phyloP scores from a whole-genome alignment of 2,113 vertebrate genomes.

The Seriola dumerili region DNA sequence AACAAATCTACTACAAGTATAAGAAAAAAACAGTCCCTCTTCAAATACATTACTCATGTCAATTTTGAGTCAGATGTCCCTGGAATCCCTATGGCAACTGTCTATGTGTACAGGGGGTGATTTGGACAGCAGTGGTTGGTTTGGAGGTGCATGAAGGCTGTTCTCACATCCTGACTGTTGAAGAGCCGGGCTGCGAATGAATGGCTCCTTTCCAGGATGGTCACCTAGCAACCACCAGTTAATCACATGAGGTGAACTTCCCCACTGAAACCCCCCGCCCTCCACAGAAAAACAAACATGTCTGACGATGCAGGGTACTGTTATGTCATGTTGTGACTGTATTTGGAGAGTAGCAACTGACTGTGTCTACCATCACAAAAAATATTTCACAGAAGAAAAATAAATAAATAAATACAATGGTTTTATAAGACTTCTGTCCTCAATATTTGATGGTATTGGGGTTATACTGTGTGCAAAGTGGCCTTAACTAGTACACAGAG shows the following conservation, averaged over 20 bases:
- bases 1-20: background rate
- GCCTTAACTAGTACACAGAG: background rate
- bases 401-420: background rate
- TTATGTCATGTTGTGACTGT: background rate
- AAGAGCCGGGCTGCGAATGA: slow-evolving; percentile 50
- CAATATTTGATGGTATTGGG: background rate
- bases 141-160: slow-evolving; percentile 46
- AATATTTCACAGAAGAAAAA: background rate
- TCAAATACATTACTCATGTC: slow-evolving; percentile 56
- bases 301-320: background rate
- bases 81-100: slow-evolving; percentile 79
- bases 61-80: slow-evolving; percentile 70
- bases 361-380: background rate
- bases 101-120: slow-evolving; percentile 59
- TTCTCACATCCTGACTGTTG: slow-evolving; percentile 55
- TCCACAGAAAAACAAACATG: slow-evolving; percentile 18
- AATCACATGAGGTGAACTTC: slow-evolving; percentile 70
- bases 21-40: slow-evolving; percentile 17
- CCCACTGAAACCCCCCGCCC: slow-evolving; percentile 3
- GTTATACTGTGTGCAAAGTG: background rate
- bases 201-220: slow-evolving; percentile 60
- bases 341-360: background rate
- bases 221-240: slow-evolving; percentile 79
- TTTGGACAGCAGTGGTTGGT: slow-evolving; percentile 56
- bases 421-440: too few relatives aligned